A percentile compares a stretch with the other conserved stretches of the same genome.
Evolutionary conservation across 2,888 invertebrate species (phyloP).

Genomic region (Harmothoe impar): DNA sequence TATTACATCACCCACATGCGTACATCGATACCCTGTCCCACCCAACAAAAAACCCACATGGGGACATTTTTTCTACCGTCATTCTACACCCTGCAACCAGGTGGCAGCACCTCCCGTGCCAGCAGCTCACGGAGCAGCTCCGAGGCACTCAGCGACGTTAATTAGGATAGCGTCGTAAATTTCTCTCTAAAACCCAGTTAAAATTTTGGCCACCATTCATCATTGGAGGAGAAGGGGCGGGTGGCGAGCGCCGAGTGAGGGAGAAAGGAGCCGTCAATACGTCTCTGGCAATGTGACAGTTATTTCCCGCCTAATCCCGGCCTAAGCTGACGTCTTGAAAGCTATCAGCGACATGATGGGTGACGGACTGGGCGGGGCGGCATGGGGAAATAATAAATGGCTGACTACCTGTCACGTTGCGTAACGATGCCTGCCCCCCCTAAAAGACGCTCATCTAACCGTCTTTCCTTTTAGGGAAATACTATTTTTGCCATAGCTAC

Average conservation of each 20-base stretch:
- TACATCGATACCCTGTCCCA: too few species aligned
- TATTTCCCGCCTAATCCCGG: constrained; percentile 54
- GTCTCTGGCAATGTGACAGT: constrained; percentile 53
- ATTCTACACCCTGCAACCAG: background rate
- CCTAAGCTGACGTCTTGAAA: constrained; percentile 60
- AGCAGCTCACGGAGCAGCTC: background rate
- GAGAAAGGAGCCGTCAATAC: background rate
- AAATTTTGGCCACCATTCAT: background rate
- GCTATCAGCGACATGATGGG: constrained; percentile 52
- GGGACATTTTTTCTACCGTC: background rate
- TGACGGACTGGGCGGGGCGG: constrained; percentile 34
- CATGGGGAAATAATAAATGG: background rate
- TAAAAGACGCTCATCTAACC: background rate
- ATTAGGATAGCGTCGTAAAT: background rate
- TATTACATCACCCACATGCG: too few species aligned
- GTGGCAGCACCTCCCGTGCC: background rate
- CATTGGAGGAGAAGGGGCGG: background rate
- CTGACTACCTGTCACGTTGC: background rate
- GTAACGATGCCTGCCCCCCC: background rate
- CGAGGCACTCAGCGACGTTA: background rate
- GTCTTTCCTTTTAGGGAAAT: too few species aligned
- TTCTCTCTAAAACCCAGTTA: background rate
- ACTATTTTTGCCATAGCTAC: too few species aligned
- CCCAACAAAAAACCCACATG: background rate
- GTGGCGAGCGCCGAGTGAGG: constrained; percentile 6